Base-by-base conservation (phyloP, 2,113 vertebrate genomes). In the Malurus melanocephalus region DNA sequence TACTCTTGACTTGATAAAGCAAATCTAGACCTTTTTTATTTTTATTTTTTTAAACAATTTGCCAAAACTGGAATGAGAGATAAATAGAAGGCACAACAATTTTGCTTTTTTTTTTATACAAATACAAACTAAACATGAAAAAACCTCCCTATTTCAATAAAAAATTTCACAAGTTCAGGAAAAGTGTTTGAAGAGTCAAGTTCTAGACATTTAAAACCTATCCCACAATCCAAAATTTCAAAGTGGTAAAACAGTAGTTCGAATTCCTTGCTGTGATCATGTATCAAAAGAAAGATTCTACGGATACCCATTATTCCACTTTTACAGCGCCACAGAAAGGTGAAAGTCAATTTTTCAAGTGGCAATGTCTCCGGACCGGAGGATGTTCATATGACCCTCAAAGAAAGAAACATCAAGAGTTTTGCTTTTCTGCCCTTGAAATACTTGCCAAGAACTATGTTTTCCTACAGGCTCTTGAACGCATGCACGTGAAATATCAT, bases 81-180 rank as follows among this genome's bases (percentile, higher is more conserved):
- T 97, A 98, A 98, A 98, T 97, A 98, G 97, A 98, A 98, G 98
- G 98, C 98, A 98, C 98, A 97, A 97, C 95, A 97, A 97, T 98
- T 98, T 97, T 97, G 95, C 95, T 98, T 96, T 97, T 92, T 97
- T 92, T 94, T 97, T 97, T 97, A 96, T 97, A 97, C 97, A 98
- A 98, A 97, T 97, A 98, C 97, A 98, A 97, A 97, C 97, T 97
- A 98, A 98, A 97, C 97, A 97, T 96, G 95, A 97, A 97, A 97
- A 96, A 93, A 97, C 96, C 88, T 96, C 96, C 95, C 96, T 96
- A 97, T 94, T 95, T 97, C 94, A 96, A 97, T 97, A 97, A 97
- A 96, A 97, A 95, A 94, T 75, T 95, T 96, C 96, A 97, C 96
- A 96, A 97, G 94, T 97, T 97, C 97, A 98, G 94, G 97, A 97